A percentile compares a stretch with the other conserved stretches of the same genome.
phyloP scores from a whole-genome alignment of 2,113 vertebrate genomes.

The Sylvicapra grimmia region DNA sequence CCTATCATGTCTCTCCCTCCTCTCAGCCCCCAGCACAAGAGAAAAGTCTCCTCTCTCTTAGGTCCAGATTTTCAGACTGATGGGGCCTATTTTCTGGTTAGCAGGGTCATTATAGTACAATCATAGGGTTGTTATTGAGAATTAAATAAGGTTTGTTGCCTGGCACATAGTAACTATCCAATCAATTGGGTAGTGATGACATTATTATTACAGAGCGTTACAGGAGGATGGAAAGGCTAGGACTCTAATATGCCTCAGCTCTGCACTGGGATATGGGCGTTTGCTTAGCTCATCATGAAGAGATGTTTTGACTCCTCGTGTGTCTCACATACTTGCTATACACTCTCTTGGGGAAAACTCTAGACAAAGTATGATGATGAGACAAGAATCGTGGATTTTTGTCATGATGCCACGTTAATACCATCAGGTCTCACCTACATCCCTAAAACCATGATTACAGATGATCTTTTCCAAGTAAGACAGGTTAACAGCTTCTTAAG shows the following conservation, averaged over 20 bases:
- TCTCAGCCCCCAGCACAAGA: background rate
- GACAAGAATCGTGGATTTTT: background rate
- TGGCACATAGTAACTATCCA: background rate
- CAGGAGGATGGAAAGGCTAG: background rate
- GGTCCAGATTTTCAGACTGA: background rate
- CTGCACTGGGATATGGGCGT: accelerated
- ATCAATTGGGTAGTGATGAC: background rate
- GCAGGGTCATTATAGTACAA: background rate
- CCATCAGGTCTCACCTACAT: background rate
- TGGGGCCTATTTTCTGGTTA: background rate
- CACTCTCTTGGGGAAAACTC: background rate
- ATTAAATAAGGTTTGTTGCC: background rate
- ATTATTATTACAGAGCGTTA: background rate
- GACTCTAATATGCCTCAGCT: background rate
- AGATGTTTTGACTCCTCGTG: background rate
- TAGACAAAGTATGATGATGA: background rate
- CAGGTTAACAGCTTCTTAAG: background rate
- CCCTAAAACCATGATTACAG: background rate
- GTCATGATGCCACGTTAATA: background rate
- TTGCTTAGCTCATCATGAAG: background rate
- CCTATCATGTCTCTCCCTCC: no score
- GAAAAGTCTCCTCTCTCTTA: background rate
- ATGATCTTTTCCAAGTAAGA: background rate
- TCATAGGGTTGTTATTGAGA: background rate
- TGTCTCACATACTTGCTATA: background rate